phyloP scores from a whole-genome alignment of 2,113 vertebrate genomes.

The Scomber scombrus region DNA sequence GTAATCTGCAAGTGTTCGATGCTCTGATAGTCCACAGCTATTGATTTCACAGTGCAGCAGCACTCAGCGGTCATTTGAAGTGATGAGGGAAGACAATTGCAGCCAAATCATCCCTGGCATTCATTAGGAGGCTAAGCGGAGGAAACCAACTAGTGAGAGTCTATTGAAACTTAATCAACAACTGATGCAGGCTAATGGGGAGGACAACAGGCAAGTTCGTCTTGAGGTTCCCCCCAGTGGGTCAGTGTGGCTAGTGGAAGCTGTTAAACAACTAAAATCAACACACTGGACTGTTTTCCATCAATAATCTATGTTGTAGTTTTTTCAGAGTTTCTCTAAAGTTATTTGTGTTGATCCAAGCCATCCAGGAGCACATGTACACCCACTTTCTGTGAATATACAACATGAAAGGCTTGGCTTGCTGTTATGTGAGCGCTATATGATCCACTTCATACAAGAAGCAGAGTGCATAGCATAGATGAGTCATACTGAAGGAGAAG shows the following conservation, averaged over 20 bases:
- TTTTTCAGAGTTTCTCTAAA: background rate
- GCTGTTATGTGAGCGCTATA: conserved; percentile 13
- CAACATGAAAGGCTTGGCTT: conserved; percentile 6
- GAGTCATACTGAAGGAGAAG: conserved; percentile 54
- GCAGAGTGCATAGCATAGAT: conserved; percentile 14
- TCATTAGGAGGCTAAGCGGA: conserved; percentile 75
- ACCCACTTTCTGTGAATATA: background rate
- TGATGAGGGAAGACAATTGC: conserved; percentile 81
- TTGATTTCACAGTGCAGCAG: conserved; percentile 73
- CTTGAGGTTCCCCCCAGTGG: conserved; percentile 42
- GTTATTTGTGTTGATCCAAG: background rate
- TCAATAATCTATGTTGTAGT: conserved; percentile 1
- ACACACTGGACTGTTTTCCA: conserved; percentile 22
- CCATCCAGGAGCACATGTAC: too few species aligned
- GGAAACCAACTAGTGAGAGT: conserved; percentile 70
- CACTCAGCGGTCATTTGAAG: conserved; percentile 77
- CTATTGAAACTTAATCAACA: conserved; percentile 80
- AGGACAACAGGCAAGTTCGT: conserved; percentile 54
- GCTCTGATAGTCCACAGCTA: conserved; percentile 66
- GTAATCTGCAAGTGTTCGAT: conserved; percentile 61
- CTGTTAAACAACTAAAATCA: conserved; percentile 46
- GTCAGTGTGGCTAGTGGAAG: conserved; percentile 23
- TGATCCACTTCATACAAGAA: conserved; percentile 36
- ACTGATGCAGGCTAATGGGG: conserved; percentile 58
- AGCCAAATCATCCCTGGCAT: conserved; percentile 76